Conservation (phyloP, 2,888 invertebrate genomes). For the Esperia sulphurella region DNA sequence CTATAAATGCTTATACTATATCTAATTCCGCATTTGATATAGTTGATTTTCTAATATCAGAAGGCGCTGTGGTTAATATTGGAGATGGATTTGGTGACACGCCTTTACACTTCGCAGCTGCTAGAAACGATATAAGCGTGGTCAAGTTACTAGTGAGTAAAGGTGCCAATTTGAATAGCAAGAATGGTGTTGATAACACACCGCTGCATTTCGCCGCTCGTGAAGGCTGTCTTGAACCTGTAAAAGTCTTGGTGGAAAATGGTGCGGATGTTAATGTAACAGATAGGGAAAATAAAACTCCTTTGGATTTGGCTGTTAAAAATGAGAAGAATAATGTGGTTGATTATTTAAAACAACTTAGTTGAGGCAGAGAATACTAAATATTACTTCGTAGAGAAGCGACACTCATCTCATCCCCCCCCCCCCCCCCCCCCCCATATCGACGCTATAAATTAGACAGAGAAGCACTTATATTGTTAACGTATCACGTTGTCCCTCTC, state of each 20-base stretch:
- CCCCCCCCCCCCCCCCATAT: no score
- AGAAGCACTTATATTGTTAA: no score
- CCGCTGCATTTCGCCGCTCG: not conserved
- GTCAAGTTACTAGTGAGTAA: not conserved
- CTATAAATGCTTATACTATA: no score
- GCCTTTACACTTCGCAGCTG: not conserved
- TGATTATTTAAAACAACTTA: not conserved
- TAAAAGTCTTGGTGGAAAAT: not conserved
- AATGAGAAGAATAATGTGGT: not conserved
- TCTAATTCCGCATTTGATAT: not conserved
- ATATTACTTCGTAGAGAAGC: no score
- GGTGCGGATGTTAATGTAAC: not conserved
- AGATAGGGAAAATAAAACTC: not conserved
- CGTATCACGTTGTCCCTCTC: no score
- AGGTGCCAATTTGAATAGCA: not conserved
- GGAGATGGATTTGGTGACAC: not conserved
- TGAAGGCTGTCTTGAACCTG: not conserved
- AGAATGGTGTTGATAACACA: not conserved
- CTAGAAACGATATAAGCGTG: no score
- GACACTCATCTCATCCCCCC: no score
- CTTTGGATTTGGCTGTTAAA: not conserved
- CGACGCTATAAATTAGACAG: no score
- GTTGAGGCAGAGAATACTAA: no score
- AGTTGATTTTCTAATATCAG: not conserved
- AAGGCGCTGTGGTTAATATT: not conserved